Conservation (phyloP, 2,113 vertebrate species). For the Takifugu bimaculatus region DNA sequence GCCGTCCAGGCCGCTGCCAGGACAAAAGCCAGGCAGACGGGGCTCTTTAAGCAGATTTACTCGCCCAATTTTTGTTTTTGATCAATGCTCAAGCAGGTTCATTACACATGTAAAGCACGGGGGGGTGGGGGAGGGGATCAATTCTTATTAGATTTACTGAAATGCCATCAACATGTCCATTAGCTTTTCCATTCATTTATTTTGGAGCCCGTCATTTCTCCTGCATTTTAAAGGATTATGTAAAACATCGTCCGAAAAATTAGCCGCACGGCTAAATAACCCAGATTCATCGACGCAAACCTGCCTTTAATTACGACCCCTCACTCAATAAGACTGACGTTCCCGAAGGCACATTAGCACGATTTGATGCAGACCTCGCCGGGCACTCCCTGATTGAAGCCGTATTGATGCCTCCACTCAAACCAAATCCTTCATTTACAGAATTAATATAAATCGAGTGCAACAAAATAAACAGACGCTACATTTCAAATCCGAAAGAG, state of each 20-base stretch:
- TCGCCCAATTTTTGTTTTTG: conserved; percentile 67
- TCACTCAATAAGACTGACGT: conserved; percentile 50
- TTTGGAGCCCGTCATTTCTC: conserved; percentile 49
- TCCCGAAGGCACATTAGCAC: conserved; percentile 27
- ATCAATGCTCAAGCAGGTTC: conserved; percentile 68
- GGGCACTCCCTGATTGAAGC: conserved; percentile 34
- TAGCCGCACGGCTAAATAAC: conserved; percentile 68
- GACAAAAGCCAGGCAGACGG: conserved; percentile 59
- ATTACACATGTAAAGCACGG: conserved; percentile 66
- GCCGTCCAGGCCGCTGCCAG: conserved; percentile 46
- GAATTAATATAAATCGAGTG: conserved; percentile 51
- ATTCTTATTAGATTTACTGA: conserved; percentile 67
- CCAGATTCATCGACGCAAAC: conserved; percentile 63
- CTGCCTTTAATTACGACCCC: conserved; percentile 63
- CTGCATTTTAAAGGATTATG: conserved; percentile 71
- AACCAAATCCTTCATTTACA: conserved; percentile 26
- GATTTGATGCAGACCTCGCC: conserved; percentile 49
- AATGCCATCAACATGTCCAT: conserved; percentile 69
- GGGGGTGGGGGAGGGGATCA: conserved; percentile 45
- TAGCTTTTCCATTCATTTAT: conserved; percentile 57
- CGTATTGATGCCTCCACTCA: conserved; percentile 40
- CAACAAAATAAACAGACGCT: too few relatives aligned
- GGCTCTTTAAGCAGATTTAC: conserved; percentile 71
- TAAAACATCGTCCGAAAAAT: conserved; percentile 63
- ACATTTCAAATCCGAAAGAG: neutral